These are phyloP conservation scores for Drosophila pruinosa DNA, from an alignment of 1,140 invertebrate genomes.

Conservation along the genomic window DNA sequence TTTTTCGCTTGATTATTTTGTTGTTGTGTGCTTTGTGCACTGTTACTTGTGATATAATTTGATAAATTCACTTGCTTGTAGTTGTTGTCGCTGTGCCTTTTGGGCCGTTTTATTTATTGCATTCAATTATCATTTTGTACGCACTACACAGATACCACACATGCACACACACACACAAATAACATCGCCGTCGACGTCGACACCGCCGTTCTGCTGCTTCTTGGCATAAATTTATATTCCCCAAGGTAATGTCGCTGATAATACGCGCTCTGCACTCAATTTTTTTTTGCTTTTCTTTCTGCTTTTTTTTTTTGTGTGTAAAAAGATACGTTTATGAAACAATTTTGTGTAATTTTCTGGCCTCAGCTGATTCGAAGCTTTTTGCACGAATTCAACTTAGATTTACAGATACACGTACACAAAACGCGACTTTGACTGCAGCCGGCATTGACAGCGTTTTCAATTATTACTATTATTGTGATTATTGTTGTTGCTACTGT, in stretches of 20 bases:
- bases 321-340: conserved; percentile 32
- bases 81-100: conserved; percentile 10
- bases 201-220: conserved; percentile 15
- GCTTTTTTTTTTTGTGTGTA: conserved; percentile 22
- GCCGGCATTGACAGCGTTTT: conserved; percentile 45
- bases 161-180: neutral
- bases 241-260: conserved; percentile 69
- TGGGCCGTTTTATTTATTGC: conserved; percentile 52
- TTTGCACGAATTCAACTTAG: conserved; percentile 27
- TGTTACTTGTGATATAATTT: conserved; percentile 75
- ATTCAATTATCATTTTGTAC: conserved; percentile 68
- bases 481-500: conserved; percentile 4
- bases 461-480: conserved; percentile 31
- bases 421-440: conserved; percentile 31
- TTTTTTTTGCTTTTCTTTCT: conserved; percentile 14
- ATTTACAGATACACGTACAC: conserved; percentile 32
- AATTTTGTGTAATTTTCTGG: conserved; percentile 22
- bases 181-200: neutral
- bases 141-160: conserved; percentile 33
- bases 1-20: conserved; percentile 74
- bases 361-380: neutral
- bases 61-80: conserved; percentile 54
- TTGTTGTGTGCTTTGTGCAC: conserved; percentile 33
- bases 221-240: conserved; percentile 52
- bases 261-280: conserved; percentile 45